A percentile compares a stretch with the other conserved stretches of the same genome.
phyloP scores from a whole-genome alignment of 35 echinoderm and acorn worm species.

The Diadema setosum region DNA sequence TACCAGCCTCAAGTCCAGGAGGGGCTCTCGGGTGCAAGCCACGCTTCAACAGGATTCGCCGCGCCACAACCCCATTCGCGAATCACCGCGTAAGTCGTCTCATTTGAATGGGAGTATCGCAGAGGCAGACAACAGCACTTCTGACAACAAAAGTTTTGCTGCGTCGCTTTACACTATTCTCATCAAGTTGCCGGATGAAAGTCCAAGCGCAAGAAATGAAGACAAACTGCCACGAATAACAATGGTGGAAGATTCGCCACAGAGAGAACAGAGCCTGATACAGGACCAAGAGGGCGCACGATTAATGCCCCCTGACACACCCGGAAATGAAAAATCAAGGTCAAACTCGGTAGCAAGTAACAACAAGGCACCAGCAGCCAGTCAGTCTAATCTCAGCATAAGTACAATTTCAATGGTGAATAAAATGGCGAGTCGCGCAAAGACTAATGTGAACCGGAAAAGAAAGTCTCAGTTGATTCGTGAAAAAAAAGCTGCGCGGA shows the following conservation, averaged over 20 bases:
- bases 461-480: conserved; percentile 81
- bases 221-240: conserved; percentile 75
- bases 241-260: conserved; percentile 74
- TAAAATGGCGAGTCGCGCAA: conserved; percentile 70
- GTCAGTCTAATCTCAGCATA: conserved; percentile 54
- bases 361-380: not conserved
- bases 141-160: conserved; percentile 76
- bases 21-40: conserved; percentile 10
- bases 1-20: conserved; percentile 23
- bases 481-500: conserved; percentile 97
- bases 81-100: conserved; percentile 37
- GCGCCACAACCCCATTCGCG: conserved; percentile 38
- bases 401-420: conserved; percentile 94
- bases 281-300: conserved; percentile 56
- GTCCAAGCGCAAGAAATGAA: conserved; percentile 15
- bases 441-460: conserved; percentile 80
- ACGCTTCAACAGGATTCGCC: conserved; percentile 59
- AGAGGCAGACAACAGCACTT: not conserved
- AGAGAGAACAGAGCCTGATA: conserved; percentile 28
- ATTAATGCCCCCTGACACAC: conserved; percentile 33
- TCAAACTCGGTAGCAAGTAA: conserved; percentile 37
- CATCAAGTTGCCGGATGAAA: conserved; percentile 90
- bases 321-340: not conserved
- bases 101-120: conserved; percentile 9
- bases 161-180: conserved; percentile 96